Evolutionary conservation across 2,797 vertebrate genomes (phyloP), one percentile per base, ranked within the genome.

Genomic region (Alcedo atthis): DNA sequence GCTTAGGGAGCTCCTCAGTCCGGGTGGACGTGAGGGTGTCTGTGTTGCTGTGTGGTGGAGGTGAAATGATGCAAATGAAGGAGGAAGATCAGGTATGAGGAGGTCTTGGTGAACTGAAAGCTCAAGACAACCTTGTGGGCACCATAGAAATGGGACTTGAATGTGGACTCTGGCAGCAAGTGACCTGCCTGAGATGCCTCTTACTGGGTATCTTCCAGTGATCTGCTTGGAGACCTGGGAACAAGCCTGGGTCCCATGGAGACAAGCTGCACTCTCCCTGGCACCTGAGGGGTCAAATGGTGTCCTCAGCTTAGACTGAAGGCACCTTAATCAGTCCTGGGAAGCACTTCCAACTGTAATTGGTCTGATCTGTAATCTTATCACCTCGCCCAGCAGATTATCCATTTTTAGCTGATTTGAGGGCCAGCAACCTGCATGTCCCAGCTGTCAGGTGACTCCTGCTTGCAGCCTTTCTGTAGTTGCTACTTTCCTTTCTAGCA

Each of bases 401-500:
- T 93, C 91, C 73, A 43, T 67, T 84, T 93, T 89, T 94, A 95
- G 68, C 89, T 91, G 73, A 74, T 85, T 81, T 93, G 59, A 43
- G 67, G 67, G 79, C 49, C 63, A 75, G 66, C 70, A 75, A 26
- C 51, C 54, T 82, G 46, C 61, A 8, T 0, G 7, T 86, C 79
- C 54, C 59, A 25, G 45, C 69, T 73, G 42, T 54, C 55, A 30
- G 77, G 54, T 90, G 75, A 14, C 55, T 71, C 9, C 28, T 55
- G 26, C 63, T 57, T 35, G 45, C n/a, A 22, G 40, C 3, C 0
- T 33, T 69, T 84, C 73, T 91, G 0, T 5, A 67, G 64, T 40
- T 83, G 53, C 51, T 15, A 10, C 26, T 8, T 64, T 64, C 28
- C 68, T 46, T 48, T 46, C 35, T 43, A 17, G 30, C 37, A 54